phyloP scores from a whole-genome alignment of 2,113 vertebrate genomes.

The Climacteris rufus region DNA sequence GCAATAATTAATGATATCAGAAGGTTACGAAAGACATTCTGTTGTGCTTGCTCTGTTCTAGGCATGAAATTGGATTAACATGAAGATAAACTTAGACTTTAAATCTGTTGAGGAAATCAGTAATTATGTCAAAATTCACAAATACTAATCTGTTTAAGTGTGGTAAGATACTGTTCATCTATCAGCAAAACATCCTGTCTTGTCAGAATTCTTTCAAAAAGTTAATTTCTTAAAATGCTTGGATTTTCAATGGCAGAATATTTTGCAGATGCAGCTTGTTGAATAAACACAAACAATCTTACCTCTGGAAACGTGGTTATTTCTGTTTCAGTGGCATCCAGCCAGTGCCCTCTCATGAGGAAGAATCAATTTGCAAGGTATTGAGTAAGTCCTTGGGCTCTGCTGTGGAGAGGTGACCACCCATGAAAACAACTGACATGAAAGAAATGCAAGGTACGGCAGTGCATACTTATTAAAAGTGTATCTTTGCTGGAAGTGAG shows the following conservation, averaged over 20 bases:
- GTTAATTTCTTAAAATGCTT: background rate
- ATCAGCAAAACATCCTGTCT: background rate
- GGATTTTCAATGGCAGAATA: background rate
- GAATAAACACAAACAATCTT: background rate
- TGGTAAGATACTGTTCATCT: background rate
- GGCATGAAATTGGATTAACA: conserved; percentile 79
- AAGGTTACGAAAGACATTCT: conserved; percentile 73
- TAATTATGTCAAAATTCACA: conserved; percentile 64
- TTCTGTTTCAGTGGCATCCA: conserved; percentile 30
- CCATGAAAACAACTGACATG: background rate
- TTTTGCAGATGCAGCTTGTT: background rate
- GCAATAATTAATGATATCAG: conserved; percentile 80
- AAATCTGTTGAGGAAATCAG: conserved; percentile 70
- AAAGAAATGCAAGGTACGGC: background rate
- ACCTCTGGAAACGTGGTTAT: background rate
- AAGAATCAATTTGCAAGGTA: conserved; percentile 41
- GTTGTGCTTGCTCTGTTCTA: conserved; percentile 63
- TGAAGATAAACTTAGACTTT: conserved; percentile 66
- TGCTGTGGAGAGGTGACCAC: background rate
- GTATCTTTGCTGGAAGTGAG: background rate
- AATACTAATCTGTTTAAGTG: conserved; percentile 46
- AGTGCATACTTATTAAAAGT: background rate
- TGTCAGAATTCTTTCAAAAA: background rate
- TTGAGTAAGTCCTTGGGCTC: background rate
- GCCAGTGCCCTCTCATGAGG: background rate